Conservation (phyloP, 2,113 vertebrate genomes). For the Aphyosemion australe region DNA sequence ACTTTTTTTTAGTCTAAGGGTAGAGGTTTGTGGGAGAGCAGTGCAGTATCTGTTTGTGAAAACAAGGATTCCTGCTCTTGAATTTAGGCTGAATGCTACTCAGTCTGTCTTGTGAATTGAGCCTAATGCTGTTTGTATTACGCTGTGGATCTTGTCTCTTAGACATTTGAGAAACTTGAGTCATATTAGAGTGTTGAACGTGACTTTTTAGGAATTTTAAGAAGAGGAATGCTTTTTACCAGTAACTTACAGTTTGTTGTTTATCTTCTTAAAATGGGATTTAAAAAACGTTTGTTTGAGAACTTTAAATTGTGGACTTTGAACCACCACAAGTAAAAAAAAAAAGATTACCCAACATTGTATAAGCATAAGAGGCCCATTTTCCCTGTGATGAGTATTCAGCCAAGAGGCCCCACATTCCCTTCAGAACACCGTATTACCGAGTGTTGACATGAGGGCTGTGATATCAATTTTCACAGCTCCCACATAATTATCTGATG, state of each 20-base stretch:
- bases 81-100: neutral
- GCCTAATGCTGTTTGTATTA: conserved; percentile 15
- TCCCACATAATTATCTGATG: conserved; percentile 51
- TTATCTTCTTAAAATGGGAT: conserved; percentile 16
- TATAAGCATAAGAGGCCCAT: conserved; percentile 64
- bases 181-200: conserved; percentile 5
- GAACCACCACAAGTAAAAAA: conserved; percentile 46
- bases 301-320: conserved; percentile 35
- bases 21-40: neutral
- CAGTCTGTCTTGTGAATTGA: neutral
- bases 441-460: conserved; percentile 70
- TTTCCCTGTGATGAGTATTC: conserved; percentile 57
- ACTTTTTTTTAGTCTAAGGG: neutral
- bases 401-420: conserved; percentile 70
- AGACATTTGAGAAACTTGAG: neutral
- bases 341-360: conserved; percentile 49
- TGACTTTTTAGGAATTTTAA: neutral
- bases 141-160: conserved; percentile 12
- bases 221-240: conserved; percentile 12
- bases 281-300: conserved; percentile 42
- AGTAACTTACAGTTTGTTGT: neutral
- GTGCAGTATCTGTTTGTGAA: neutral
- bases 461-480: conserved; percentile 67
- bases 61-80: neutral
- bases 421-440: conserved; percentile 67